Conservation (phyloP, 2,888 invertebrate genomes). For the Enoplolaimus lenunculus region DNA sequence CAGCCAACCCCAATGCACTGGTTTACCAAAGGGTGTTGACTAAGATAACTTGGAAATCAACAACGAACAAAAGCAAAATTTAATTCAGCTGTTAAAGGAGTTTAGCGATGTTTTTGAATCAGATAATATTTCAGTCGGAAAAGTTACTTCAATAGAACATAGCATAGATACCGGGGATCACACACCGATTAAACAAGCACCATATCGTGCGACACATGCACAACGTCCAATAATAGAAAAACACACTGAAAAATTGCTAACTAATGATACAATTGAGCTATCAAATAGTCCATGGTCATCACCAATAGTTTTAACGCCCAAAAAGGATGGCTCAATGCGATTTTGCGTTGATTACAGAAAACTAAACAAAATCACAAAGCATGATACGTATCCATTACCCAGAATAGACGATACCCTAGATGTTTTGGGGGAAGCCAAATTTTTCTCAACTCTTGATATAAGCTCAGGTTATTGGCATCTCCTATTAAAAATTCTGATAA, state of each 20-base stretch:
- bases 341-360: slow-evolving; percentile 30
- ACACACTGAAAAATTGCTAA: no score
- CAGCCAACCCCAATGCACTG: no score
- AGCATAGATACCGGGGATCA: slow-evolving; percentile 25
- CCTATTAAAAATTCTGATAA: slow-evolving; percentile 25
- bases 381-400: slow-evolving; percentile 28
- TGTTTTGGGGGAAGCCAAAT: neutral
- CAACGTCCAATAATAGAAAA: no score
- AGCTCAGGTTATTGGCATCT: slow-evolving; percentile 30
- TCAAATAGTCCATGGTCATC: slow-evolving; percentile 25
- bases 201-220: no score
- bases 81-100: no score
- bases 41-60: no score
- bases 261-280: no score
- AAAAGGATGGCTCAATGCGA: slow-evolving; percentile 25
- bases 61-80: no score
- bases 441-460: slow-evolving; percentile 26
- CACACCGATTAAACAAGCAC: slow-evolving; percentile 23
- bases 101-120: no score
- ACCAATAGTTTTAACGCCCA: slow-evolving; percentile 27
- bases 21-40: no score
- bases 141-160: no score
- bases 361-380: slow-evolving; percentile 29
- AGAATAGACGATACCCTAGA: slow-evolving; percentile 28
- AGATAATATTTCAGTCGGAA: no score